A percentile compares a stretch with the other conserved stretches of the same genome.
Evolutionary conservation across 2,888 invertebrate genomes (phyloP).

Genomic region (Cheilosia soror): DNA sequence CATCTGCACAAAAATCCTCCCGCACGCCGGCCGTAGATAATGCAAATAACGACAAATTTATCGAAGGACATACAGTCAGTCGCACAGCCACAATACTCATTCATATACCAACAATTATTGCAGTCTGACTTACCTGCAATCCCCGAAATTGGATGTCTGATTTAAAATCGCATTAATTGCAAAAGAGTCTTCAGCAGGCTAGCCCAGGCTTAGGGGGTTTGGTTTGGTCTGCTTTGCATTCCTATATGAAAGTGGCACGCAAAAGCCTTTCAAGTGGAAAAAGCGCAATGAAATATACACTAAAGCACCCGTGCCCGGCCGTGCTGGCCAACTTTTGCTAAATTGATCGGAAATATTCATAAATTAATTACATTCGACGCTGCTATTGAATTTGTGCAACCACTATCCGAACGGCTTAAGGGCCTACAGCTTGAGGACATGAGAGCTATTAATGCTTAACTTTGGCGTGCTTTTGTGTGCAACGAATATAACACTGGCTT

Average conservation of each 20-base stretch:
- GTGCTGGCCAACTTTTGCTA: slow-evolving; percentile 1
- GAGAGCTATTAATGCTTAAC: slow-evolving; percentile 12
- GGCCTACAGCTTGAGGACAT: slow-evolving; percentile 13
- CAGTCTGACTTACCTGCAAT: neutral
- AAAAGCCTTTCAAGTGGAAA: slow-evolving; percentile 42
- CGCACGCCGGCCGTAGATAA: slow-evolving; percentile 8
- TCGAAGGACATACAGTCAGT: neutral
- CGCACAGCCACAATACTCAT: no score
- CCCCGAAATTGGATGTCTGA: slow-evolving; percentile 18
- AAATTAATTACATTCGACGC: slow-evolving; percentile 58
- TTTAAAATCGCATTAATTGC: slow-evolving; percentile 21
- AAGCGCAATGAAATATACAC: slow-evolving; percentile 29
- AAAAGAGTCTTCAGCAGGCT: neutral
- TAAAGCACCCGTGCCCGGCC: neutral
- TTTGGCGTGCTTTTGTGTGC: slow-evolving; percentile 5
- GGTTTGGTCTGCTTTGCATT: slow-evolving; percentile 10
- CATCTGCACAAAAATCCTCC: slow-evolving; percentile 58
- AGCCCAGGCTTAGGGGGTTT: slow-evolving; percentile 15
- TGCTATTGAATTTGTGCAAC: slow-evolving; percentile 50
- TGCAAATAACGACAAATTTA: slow-evolving; percentile 54
- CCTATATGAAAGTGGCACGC: slow-evolving; percentile 13
- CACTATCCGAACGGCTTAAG: neutral
- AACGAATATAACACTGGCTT: neutral
- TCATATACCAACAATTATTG: slow-evolving; percentile 30
- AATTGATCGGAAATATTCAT: slow-evolving; percentile 72